These are phyloP conservation scores for Eulemur rufifrons DNA, from an alignment of 2,113 vertebrate genomes.

Conservation along the genomic window DNA sequence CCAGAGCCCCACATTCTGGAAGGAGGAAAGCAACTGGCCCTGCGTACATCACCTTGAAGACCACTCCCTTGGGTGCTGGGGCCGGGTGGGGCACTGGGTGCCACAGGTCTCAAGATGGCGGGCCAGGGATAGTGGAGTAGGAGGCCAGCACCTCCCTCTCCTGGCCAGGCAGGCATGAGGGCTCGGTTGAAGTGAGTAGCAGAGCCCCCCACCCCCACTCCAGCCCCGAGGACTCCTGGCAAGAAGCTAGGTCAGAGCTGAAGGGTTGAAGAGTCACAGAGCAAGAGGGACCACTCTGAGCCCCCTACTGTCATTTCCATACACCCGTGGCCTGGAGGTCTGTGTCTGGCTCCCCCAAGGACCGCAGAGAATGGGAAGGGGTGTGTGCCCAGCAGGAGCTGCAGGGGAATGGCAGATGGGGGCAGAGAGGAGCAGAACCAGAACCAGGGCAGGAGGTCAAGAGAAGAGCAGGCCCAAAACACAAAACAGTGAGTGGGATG, in stretches of 20 bases:
- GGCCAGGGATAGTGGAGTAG: constrained; percentile 53
- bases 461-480: constrained; percentile 5
- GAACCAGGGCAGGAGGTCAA: not conserved
- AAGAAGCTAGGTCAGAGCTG: constrained; percentile 17
- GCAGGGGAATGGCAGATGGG: constrained; percentile 25
- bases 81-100: constrained; percentile 69
- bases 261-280: not conserved
- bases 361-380: constrained; percentile 66
- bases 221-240: not conserved
- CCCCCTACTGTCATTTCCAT: not conserved
- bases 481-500: constrained; percentile 19
- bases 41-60: constrained; percentile 18
- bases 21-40: not conserved
- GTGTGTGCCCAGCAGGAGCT: constrained; percentile 50
- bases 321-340: constrained; percentile 20
- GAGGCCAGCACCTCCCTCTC: constrained; percentile 56
- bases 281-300: not conserved
- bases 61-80: constrained; percentile 48
- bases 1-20: not conserved
- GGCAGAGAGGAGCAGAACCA: not conserved
- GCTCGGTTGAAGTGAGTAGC: constrained; percentile 29
- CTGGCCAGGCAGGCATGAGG: not conserved
- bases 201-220: not conserved
- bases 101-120: constrained; percentile 80
- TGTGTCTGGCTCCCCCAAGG: not conserved